Conservation (phyloP, 2,113 vertebrate species). For the Gavialis gangeticus region DNA sequence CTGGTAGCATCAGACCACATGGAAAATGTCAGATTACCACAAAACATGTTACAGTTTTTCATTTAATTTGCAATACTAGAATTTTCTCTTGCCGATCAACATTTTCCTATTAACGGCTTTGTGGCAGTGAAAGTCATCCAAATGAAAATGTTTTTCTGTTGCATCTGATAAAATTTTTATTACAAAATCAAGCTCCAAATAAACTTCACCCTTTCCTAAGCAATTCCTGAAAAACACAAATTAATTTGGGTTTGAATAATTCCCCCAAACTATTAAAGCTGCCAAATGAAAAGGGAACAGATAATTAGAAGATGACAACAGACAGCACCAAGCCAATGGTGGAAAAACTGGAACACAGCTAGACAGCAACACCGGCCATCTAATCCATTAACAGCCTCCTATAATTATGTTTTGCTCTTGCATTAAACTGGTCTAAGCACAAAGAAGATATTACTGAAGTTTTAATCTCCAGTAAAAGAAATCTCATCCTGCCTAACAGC, state of each 20-base stretch:
- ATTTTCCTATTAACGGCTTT: not conserved
- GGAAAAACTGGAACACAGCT: conserved; percentile 48
- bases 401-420: conserved; percentile 62
- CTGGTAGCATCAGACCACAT: conserved; percentile 17
- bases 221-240: conserved; percentile 64
- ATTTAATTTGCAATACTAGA: conserved; percentile 18
- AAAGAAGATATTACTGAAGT: conserved; percentile 66
- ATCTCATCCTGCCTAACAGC: conserved; percentile 60
- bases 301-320: conserved; percentile 69
- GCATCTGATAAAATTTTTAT: conserved; percentile 66
- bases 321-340: conserved; percentile 38
- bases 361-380: conserved; percentile 48
- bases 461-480: conserved; percentile 61
- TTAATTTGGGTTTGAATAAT: conserved; percentile 72
- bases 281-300: conserved; percentile 62
- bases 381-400: conserved; percentile 61
- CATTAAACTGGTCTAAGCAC: conserved; percentile 56
- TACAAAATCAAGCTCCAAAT: conserved; percentile 56
- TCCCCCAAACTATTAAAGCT: conserved; percentile 54
- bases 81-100: conserved; percentile 15
- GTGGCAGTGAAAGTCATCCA: conserved; percentile 13
- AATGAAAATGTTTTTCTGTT: conserved; percentile 6
- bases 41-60: not conserved
- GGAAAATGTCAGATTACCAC: not conserved
- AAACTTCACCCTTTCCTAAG: conserved; percentile 55